These are phyloP conservation scores for Diorhabda elongata DNA, from an alignment of 1,140 invertebrate genomes.

Conservation along the genomic window DNA sequence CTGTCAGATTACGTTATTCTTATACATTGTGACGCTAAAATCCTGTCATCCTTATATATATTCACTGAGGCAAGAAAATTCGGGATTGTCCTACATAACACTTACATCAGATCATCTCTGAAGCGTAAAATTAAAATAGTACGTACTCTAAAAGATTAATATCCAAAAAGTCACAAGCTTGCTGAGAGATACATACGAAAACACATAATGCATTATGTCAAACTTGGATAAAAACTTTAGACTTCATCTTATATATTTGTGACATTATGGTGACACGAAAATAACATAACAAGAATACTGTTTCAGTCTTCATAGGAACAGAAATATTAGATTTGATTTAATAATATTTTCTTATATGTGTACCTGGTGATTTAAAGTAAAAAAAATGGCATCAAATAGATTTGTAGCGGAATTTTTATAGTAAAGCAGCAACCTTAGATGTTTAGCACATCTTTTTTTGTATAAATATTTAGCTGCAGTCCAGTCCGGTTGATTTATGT, in stretches of 20 bases:
- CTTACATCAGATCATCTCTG: conserved; percentile 16
- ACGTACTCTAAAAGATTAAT: conserved; percentile 11
- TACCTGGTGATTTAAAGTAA: no score
- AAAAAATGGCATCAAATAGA: conserved; percentile 8
- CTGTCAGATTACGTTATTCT: no score
- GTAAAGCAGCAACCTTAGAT: conserved; percentile 6
- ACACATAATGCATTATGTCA: conserved; percentile 4
- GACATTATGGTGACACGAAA: conserved; percentile 12
- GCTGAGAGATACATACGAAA: conserved; percentile 9
- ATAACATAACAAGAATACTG: conserved; percentile 12
- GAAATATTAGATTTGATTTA: no score
- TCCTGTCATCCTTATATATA: no score
- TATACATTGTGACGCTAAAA: no score
- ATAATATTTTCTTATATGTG: no score
- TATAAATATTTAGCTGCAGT: conserved; percentile 8
- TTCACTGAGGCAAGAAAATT: background rate
- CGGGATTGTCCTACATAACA: conserved; percentile 9
- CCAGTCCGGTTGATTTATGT: conserved; percentile 11
- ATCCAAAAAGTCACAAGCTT: conserved; percentile 3
- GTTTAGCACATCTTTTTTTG: conserved; percentile 4
- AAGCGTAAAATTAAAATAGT: conserved; percentile 15
- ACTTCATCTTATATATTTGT: background rate
- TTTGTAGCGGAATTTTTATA: conserved; percentile 13
- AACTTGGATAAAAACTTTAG: conserved; percentile 6
- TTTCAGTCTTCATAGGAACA: no score